phyloP scores from a whole-genome alignment of 2,113 vertebrate species.

The Scartelaos histophorus region DNA sequence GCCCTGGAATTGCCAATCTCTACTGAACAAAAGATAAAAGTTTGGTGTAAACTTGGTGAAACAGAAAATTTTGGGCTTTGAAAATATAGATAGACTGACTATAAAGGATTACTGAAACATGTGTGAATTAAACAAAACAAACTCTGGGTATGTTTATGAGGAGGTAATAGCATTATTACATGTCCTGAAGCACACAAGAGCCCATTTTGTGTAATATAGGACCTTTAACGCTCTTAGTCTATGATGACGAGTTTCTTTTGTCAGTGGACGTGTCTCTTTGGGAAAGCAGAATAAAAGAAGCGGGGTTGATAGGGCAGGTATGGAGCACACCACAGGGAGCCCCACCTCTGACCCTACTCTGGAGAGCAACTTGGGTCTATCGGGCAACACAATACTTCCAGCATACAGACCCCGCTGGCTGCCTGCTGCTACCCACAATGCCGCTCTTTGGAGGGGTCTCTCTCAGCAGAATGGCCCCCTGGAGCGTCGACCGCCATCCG shows the following conservation, averaged over 20 bases:
- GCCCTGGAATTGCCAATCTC: too few species aligned
- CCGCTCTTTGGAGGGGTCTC: slow-evolving; percentile 75
- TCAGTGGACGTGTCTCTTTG: slow-evolving; percentile 22
- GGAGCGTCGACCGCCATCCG: slow-evolving; percentile 83
- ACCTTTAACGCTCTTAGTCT: slow-evolving; percentile 54
- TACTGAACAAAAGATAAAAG: too few species aligned
- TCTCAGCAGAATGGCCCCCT: slow-evolving; percentile 83
- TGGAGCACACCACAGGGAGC: slow-evolving; percentile 66
- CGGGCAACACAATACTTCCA: slow-evolving; percentile 70
- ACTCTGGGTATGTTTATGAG: too few species aligned
- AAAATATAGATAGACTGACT: too few species aligned
- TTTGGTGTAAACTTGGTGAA: too few species aligned
- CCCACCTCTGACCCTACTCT: slow-evolving; percentile 85
- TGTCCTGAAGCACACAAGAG: too few species aligned
- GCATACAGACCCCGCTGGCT: slow-evolving; percentile 80
- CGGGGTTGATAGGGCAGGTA: slow-evolving; percentile 78
- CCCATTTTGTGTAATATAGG: too few species aligned
- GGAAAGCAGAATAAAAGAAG: slow-evolving; percentile 47
- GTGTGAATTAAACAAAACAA: too few species aligned
- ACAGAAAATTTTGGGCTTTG: too few species aligned
- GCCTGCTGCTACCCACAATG: slow-evolving; percentile 94
- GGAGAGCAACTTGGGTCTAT: slow-evolving; percentile 68
- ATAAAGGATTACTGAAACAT: too few species aligned
- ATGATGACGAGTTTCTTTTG: slow-evolving; percentile 60
- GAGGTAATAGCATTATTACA: too few species aligned